These are phyloP conservation scores for Cerastis rubricosa DNA, from an alignment of 2,888 invertebrate species.

Conservation along the genomic window DNA sequence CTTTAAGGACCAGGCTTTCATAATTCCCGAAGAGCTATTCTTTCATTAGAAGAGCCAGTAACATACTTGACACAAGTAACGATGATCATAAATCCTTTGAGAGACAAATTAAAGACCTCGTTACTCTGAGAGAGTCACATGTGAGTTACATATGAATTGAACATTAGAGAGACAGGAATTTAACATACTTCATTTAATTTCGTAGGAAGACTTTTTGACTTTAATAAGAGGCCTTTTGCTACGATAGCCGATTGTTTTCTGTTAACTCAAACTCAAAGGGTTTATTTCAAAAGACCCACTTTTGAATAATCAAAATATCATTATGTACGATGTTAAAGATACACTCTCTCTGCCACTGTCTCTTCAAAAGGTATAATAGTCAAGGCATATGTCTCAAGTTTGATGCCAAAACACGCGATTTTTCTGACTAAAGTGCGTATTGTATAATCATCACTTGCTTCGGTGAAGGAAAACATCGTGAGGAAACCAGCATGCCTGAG, in stretches of 20 bases:
- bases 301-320: background rate
- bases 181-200: constrained; percentile 46
- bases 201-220: constrained; percentile 13
- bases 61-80: constrained; percentile 28
- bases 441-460: no score
- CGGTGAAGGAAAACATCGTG: no score
- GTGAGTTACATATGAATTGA: constrained; percentile 11
- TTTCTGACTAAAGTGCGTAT: no score
- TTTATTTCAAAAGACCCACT: background rate
- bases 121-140: constrained; percentile 24
- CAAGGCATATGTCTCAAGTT: no score
- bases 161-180: constrained; percentile 26
- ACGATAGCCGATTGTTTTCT: background rate
- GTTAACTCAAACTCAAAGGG: background rate
- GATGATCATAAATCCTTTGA: constrained; percentile 39
- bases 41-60: constrained; percentile 47
- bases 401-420: no score
- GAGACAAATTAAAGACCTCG: constrained; percentile 46
- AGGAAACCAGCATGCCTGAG: no score
- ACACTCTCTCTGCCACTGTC: no score
- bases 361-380: no score
- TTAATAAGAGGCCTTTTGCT: background rate
- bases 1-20: constrained; percentile 41
- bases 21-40: constrained; percentile 36
- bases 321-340: no score